Conservation (phyloP, 1,140 invertebrate genomes). For the Meloidogyne hapla region DNA sequence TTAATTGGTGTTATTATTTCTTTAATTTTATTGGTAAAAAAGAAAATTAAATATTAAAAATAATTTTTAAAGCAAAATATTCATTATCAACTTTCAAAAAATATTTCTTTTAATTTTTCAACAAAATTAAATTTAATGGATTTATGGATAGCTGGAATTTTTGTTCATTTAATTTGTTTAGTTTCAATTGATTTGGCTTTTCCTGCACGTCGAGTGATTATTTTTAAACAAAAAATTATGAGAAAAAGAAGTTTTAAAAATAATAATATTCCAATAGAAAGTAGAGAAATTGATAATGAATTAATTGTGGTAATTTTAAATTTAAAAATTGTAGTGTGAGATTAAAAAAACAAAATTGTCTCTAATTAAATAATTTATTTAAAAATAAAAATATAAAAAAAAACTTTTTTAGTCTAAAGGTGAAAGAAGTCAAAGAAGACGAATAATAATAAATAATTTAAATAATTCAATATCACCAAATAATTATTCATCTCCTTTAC, state of each 20-base stretch:
- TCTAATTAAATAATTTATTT: no score
- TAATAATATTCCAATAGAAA: neutral
- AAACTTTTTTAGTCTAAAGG: neutral
- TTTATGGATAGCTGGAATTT: conserved; percentile 34
- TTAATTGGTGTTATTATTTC: conserved; percentile 32
- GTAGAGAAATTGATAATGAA: neutral
- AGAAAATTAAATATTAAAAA: no score
- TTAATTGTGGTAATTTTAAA: neutral
- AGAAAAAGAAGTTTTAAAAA: conserved; percentile 1
- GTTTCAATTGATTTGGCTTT: conserved; percentile 33
- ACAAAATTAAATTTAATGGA: conserved; percentile 31
- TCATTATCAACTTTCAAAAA: neutral
- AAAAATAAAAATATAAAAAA: no score
- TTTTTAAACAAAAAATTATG: conserved; percentile 27
- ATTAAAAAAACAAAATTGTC: no score
- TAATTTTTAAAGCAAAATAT: no score
- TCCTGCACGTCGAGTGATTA: conserved; percentile 32
- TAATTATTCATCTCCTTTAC: neutral
- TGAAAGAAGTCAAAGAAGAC: neutral
- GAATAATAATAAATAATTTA: neutral
- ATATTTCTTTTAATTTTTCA: neutral
- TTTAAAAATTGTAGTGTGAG: no score
- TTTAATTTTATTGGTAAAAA: conserved; percentile 23
- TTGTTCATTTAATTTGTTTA: conserved; percentile 38
- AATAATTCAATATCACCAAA: no score